Percentiles rank a stretch among this genome's conserved stretches.
Evolutionary conservation across 2,888 invertebrate species (phyloP).

Genomic region (Sepioteuthis lessoniana): DNA sequence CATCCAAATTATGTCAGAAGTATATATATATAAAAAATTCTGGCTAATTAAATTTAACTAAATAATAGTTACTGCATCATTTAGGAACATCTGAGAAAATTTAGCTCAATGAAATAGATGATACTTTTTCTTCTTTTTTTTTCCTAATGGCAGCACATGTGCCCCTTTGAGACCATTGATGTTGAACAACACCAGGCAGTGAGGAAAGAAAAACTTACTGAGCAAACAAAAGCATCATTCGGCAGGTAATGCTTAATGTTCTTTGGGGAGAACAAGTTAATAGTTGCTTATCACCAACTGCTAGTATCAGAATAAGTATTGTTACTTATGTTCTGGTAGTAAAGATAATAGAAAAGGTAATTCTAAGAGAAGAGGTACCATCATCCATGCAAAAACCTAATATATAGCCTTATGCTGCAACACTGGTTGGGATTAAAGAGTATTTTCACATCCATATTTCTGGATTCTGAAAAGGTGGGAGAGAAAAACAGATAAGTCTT

Average conservation of each 20-base stretch:
- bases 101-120: neutral
- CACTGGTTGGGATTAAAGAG: neutral
- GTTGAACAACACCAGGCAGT: neutral
- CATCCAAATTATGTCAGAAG: neutral
- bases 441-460: neutral
- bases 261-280: neutral
- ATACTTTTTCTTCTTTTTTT: too few relatives aligned
- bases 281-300: neutral
- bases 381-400: too few relatives aligned
- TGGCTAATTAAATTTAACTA: neutral
- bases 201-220: slow-evolving; percentile 1
- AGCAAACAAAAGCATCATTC: slow-evolving; percentile 10
- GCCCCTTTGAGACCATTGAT: neutral
- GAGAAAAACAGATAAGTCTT: neutral
- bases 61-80: neutral
- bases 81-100: neutral
- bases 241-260: neutral
- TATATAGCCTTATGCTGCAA: neutral
- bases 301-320: neutral
- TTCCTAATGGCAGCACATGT: too few relatives aligned
- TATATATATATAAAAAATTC: neutral
- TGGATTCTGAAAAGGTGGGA: neutral
- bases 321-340: too few relatives aligned
- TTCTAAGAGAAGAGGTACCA: too few relatives aligned
- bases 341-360: neutral